Evolutionary conservation across 53 echinoderm and acorn worm species (phyloP).

Genomic region (Antedon mediterranea): DNA sequence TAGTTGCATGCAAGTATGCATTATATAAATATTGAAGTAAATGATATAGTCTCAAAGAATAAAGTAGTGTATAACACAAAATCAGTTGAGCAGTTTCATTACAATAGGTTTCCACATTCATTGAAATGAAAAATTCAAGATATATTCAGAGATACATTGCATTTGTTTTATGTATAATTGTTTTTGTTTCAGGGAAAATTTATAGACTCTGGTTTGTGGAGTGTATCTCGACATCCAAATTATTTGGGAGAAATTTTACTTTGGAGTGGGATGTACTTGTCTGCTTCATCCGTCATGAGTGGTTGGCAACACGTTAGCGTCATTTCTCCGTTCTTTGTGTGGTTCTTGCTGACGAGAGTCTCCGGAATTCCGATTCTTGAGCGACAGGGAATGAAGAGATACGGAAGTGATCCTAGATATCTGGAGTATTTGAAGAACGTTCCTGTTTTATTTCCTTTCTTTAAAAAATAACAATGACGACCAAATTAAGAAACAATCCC

Average conservation of each 20-base stretch:
- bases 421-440: conserved; percentile 56
- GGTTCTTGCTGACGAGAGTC: conserved; percentile 57
- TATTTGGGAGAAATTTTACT: conserved; percentile 88
- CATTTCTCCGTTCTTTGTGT: conserved; percentile 74
- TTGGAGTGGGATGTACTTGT: conserved; percentile 80
- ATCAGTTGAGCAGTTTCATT: too few species aligned
- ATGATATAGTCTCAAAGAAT: too few species aligned
- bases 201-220: conserved; percentile 79
- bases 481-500: too few species aligned
- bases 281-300: conserved; percentile 65
- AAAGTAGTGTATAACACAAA: too few species aligned
- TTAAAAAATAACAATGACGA: conserved; percentile 29
- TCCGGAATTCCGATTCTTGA: conserved; percentile 76
- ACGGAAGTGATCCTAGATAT: conserved; percentile 43
- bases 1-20: too few species aligned
- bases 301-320: conserved; percentile 67
- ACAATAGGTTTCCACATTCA: too few species aligned
- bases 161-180: too few species aligned
- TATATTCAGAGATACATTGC: too few species aligned
- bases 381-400: conserved; percentile 61
- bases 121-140: too few species aligned
- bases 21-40: too few species aligned
- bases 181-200: conserved; percentile 52
- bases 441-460: conserved; percentile 59
- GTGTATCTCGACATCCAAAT: conserved; percentile 92